phyloP scores from a whole-genome alignment of 1,140 invertebrate species.

The Aphidius gifuensis region DNA sequence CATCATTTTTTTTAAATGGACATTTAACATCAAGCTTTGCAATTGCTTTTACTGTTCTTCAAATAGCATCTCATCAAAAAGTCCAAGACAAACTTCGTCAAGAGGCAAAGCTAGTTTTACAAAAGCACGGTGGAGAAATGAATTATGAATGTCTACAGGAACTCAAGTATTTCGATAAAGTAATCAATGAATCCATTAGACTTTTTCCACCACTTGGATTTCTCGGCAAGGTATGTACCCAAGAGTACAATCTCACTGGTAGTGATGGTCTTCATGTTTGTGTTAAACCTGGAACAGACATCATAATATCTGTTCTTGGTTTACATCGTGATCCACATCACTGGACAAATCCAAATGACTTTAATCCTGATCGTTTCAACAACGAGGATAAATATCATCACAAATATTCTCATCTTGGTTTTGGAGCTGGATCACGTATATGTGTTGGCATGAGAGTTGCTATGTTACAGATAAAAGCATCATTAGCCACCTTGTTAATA shows the following conservation, averaged over 20 bases:
- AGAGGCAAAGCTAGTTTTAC: slow-evolving; percentile 51
- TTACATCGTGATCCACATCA: slow-evolving; percentile 54
- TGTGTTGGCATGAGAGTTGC: slow-evolving; percentile 58
- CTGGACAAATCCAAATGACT: slow-evolving; percentile 62
- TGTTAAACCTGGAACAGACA: slow-evolving; percentile 33
- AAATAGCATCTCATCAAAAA: slow-evolving; percentile 48
- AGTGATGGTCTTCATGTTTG: slow-evolving; percentile 27
- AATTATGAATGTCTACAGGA: slow-evolving; percentile 59
- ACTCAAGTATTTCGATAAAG: slow-evolving; percentile 59
- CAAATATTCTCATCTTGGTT: slow-evolving; percentile 56
- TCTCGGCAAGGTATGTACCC: slow-evolving; percentile 39
- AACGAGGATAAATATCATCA: slow-evolving; percentile 40
- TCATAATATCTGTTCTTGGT: slow-evolving; percentile 43
- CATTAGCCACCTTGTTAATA: slow-evolving; percentile 43
- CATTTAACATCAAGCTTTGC: slow-evolving; percentile 55
- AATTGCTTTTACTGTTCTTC: slow-evolving; percentile 33
- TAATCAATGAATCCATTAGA: slow-evolving; percentile 52
- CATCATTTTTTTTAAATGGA: slow-evolving; percentile 45
- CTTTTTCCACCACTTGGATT: slow-evolving; percentile 40
- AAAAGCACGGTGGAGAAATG: slow-evolving; percentile 53
- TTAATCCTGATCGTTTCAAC: slow-evolving; percentile 66
- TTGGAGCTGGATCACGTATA: slow-evolving; percentile 59
- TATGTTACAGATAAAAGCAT: slow-evolving; percentile 54
- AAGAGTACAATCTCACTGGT: slow-evolving; percentile 36
- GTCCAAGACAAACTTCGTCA: slow-evolving; percentile 51